Conservation (phyloP, 2,888 invertebrate species). For the Drosophila ezoana region DNA sequence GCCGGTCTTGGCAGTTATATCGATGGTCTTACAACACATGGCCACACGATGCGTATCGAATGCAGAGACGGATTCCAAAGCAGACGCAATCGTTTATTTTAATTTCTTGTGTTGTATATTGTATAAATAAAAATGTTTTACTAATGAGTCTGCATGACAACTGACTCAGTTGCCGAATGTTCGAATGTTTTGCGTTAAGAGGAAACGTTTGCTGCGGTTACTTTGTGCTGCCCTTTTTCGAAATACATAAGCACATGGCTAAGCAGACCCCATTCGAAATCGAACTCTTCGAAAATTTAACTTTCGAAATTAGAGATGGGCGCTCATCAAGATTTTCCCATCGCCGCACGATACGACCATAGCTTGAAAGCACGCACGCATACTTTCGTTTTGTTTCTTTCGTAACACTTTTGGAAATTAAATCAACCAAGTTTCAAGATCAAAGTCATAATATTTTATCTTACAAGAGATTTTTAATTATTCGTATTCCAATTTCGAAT, state of each 20-base stretch:
- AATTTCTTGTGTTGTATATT: slow-evolving; percentile 14
- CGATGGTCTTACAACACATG: slow-evolving; percentile 44
- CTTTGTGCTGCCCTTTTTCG: background rate
- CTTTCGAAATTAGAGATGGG: too few relatives aligned
- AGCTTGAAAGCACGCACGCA: too few relatives aligned
- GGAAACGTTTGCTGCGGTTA: background rate
- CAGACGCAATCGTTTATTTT: slow-evolving; percentile 6
- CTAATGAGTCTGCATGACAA: slow-evolving; percentile 11
- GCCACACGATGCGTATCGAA: background rate
- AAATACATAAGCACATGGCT: background rate
- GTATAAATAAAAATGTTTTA: slow-evolving; percentile 11
- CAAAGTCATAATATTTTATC: too few relatives aligned
- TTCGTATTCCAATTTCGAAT: too few relatives aligned
- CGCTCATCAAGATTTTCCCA: too few relatives aligned
- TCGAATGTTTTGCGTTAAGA: background rate
- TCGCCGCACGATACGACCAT: too few relatives aligned
- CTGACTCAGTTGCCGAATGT: slow-evolving; percentile 2
- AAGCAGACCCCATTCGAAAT: background rate
- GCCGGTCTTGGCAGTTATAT: slow-evolving; percentile 58
- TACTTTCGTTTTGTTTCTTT: too few relatives aligned
- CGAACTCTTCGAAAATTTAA: too few relatives aligned
- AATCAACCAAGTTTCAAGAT: too few relatives aligned
- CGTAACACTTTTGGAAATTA: too few relatives aligned
- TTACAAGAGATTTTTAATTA: too few relatives aligned
- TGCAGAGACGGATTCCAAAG: background rate